Base-by-base conservation (phyloP, 2,797 vertebrate genomes). In the Microhierax caerulescens region DNA sequence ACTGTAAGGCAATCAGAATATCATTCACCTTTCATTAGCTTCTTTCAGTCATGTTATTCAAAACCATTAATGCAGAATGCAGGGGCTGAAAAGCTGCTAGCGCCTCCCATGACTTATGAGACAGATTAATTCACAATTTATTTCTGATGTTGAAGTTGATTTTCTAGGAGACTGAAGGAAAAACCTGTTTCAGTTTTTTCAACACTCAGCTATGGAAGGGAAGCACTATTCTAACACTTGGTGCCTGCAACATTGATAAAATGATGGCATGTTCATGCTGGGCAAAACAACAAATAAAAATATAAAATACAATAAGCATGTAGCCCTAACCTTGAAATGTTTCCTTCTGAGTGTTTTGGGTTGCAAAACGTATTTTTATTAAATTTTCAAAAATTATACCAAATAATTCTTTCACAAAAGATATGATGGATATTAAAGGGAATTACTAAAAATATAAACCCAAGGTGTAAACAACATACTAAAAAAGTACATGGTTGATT, bases 201-300 rank as follows among this genome's bases (percentile, higher is more conserved):
- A 83, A 6, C 5, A 39, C 16, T 67, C 60, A 74, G 9, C 11
- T 13, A 5, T 17, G 32, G 36, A 54, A 95, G 3, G 3, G 15
- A n/a, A 92, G 7, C 7, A 25, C 13, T 61, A 8, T 5, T 43
- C 2, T 61, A 87, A 78, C 12, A 64, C 32, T 39, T 63, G 27
- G 32, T n/a, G 25, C 5, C 23, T 0, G 0, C 7, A 69, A 37
- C 45, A 43, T 2, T 48, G 19, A 65, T n/a, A 53, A 81, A 82
- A 63, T 19, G 22, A 78, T 63, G 41, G 16, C 14, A 56, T 9
- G 7, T 18, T 80, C 9, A 16, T 5, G 22, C 2, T 54, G 34
- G 34, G 41, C 45, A 75, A 69, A 79, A 32, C 18, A 69, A 61
- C 4, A 48, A 36, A 5, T 39, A 63, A 4, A 80, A 70, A 81